These are phyloP conservation scores for Chloromyia formosa DNA, from an alignment of 2,888 invertebrate genomes.

Conservation along the genomic window DNA sequence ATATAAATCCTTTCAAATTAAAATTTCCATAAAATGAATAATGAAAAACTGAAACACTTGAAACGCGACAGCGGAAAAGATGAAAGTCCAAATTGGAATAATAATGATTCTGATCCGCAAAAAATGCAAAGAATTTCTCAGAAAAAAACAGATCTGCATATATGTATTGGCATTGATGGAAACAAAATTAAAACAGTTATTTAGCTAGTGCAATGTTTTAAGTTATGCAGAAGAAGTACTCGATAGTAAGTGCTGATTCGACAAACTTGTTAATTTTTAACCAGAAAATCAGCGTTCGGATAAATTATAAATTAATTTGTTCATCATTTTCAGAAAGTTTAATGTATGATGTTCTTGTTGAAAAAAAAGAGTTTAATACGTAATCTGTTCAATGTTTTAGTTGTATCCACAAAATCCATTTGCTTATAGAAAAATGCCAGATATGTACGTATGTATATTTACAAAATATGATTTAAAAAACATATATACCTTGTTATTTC, in stretches of 20 bases:
- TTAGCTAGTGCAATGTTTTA: conserved; percentile 1
- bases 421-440: not conserved
- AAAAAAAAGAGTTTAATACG: not conserved
- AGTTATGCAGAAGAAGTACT: not conserved
- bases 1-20: not conserved
- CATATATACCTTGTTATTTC: not conserved
- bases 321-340: too few species aligned
- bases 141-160: not conserved
- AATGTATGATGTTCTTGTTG: not conserved
- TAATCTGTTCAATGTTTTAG: too few species aligned
- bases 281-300: too few species aligned
- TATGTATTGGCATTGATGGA: not conserved
- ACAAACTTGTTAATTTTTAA: too few species aligned
- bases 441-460: too few species aligned
- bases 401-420: too few species aligned
- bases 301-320: too few species aligned
- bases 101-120: not conserved
- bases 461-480: not conserved
- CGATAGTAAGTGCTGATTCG: too few species aligned
- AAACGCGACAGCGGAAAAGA: too few species aligned
- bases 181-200: not conserved
- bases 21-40: conserved; percentile 1
- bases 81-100: too few species aligned
- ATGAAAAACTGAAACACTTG: too few species aligned
- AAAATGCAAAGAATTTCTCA: not conserved